These are phyloP conservation scores for Microhierax caerulescens DNA, from an alignment of 2,797 vertebrate genomes.

Conservation along the genomic window DNA sequence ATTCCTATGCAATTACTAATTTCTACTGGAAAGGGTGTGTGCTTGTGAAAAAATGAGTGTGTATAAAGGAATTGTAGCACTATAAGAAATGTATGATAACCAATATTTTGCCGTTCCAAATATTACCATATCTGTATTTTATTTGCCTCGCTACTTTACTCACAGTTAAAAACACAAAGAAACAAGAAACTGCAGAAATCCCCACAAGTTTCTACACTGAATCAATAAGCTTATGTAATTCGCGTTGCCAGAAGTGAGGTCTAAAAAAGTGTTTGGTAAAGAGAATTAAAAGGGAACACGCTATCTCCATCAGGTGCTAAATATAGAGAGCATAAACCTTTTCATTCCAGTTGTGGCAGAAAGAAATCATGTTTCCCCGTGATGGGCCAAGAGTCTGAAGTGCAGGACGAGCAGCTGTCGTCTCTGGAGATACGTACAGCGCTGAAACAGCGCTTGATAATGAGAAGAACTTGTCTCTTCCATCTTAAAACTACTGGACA, in stretches of 20 bases:
- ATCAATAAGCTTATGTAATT: not conserved
- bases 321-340: not conserved
- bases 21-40: not conserved
- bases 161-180: not conserved
- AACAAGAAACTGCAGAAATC: not conserved
- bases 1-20: not conserved
- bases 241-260: not conserved
- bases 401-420: accelerated
- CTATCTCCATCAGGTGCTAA: not conserved
- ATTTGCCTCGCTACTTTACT: not conserved
- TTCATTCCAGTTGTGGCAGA: not conserved
- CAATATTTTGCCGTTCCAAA: not conserved
- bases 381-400: not conserved
- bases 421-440: not conserved
- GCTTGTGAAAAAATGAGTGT: not conserved
- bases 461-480: not conserved
- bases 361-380: not conserved
- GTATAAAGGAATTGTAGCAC: not conserved
- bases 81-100: not conserved
- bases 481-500: not conserved
- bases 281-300: not conserved
- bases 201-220: not conserved
- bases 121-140: not conserved
- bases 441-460: not conserved
- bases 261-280: not conserved